Conservation (phyloP, 1,140 invertebrate genomes). For the Cyrtorhinus lividipennis region DNA sequence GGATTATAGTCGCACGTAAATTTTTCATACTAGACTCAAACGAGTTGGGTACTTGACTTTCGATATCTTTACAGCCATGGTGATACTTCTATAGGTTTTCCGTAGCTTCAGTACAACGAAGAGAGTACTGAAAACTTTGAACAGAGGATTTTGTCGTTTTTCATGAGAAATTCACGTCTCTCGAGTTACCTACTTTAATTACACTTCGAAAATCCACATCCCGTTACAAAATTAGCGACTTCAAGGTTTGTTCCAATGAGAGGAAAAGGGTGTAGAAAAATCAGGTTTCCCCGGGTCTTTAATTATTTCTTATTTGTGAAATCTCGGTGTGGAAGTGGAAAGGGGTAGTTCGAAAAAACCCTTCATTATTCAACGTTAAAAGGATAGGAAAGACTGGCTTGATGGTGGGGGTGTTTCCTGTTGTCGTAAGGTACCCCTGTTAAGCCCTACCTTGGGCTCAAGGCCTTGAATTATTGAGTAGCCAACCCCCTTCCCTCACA, state of each 20-base stretch:
- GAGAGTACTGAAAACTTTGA: no score
- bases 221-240: background rate
- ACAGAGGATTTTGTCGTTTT: no score
- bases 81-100: no score
- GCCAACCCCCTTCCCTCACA: background rate
- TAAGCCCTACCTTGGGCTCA: background rate
- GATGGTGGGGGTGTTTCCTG: background rate
- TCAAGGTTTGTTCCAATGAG: background rate
- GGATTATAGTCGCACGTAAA: no score
- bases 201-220: no score
- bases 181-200: no score
- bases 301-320: slow-evolving; percentile 8
- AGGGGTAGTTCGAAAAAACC: background rate
- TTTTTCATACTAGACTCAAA: no score
- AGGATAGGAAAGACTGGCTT: background rate
- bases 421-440: slow-evolving; percentile 1
- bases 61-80: no score
- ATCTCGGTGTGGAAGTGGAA: background rate
- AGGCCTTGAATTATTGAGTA: background rate
- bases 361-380: slow-evolving; percentile 9
- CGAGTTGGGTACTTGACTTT: no score
- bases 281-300: background rate
- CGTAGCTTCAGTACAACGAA: no score
- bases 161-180: no score
- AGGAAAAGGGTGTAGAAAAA: background rate